Evolutionary conservation across 92 coral and sea anemone genomes (phyloP).

Genomic region (Epizoanthus stellaris): DNA sequence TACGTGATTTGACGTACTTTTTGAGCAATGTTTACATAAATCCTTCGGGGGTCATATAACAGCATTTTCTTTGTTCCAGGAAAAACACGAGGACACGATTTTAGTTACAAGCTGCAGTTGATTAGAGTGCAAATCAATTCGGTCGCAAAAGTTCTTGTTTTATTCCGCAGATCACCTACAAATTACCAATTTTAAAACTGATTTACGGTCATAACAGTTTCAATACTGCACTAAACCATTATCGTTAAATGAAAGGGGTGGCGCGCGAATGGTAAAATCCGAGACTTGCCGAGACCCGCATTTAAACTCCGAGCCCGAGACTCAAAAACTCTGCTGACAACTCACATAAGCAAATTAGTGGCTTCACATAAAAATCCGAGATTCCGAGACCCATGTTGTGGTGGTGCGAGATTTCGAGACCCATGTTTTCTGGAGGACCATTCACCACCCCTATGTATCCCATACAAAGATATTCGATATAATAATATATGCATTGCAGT

Average conservation of each 20-base stretch:
- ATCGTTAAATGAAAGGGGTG: constrained; percentile 13
- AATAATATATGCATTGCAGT: too few relatives aligned
- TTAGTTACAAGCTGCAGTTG: constrained; percentile 7
- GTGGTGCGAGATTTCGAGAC: too few relatives aligned
- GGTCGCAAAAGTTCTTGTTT: constrained; percentile 1
- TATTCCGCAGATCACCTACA: neutral
- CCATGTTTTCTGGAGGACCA: too few relatives aligned
- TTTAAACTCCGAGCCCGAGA: too few relatives aligned
- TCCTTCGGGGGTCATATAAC: neutral
- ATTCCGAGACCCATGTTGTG: too few relatives aligned
- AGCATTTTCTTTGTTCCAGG: neutral
- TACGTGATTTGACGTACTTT: constrained; percentile 23
- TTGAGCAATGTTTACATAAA: constrained; percentile 14
- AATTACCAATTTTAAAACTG: neutral
- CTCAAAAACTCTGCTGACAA: too few relatives aligned
- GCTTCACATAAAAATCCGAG: too few relatives aligned
- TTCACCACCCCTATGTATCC: too few relatives aligned
- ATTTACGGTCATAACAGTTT: neutral
- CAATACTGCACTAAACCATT: constrained; percentile 6
- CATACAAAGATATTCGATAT: too few relatives aligned
- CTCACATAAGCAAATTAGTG: too few relatives aligned
- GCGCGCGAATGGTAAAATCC: too few relatives aligned
- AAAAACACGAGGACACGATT: constrained; percentile 4
- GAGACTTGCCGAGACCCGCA: too few relatives aligned
- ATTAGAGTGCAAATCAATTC: constrained; percentile 2